Base-by-base conservation (phyloP, 2,113 vertebrate species). In the Girardinichthys multiradiatus region DNA sequence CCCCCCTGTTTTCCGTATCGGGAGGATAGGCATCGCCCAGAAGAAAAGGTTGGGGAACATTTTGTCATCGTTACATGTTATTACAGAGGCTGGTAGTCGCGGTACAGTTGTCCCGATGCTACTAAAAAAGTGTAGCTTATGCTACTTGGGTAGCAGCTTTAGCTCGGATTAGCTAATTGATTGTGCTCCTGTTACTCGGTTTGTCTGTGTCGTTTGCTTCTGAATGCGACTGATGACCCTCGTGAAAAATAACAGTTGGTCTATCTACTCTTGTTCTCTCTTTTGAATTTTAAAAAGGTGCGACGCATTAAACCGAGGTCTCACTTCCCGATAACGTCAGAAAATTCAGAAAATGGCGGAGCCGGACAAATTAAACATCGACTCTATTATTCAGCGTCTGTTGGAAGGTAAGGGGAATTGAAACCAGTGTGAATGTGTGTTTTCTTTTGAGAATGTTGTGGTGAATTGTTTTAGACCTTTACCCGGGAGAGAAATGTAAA, bases 331-430 rank as follows among this genome's bases (percentile, higher is more conserved):
- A 91, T 87, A 88, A 89, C 92, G 87, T 82, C 88, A 85, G 77
- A 92, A 95, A 95, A 95, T 95, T 82, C 88, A 85, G 77, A 92
- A 95, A 95, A 95, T 95, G 94, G 94, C 94, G 93, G 94, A 95
- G 87, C 93, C 93, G 90, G 94, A 95, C 93, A 98, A 98, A 93
- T 95, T 98, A 93, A 98, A 98, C 94, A 94, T 98, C 86, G 96
- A 98, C 92, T 98, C 96, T 76, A 97, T 98, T 94, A 98, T 98
- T 94, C 96, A 96, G 91, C 95, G 96, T 86, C 95, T 98, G 77
- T 89, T 98, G 92, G 96, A 98, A 96, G 96, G 97, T 98, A 82
- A 95, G 92, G 1, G 42, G 2, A 15, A 29, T 14, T 0, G 21
- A 70, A 48, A 6, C 3, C 26, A 11, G 0, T 17, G 7, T 64